Conservation (phyloP, 2,888 invertebrate species). For the Drosophila paranaensis region DNA sequence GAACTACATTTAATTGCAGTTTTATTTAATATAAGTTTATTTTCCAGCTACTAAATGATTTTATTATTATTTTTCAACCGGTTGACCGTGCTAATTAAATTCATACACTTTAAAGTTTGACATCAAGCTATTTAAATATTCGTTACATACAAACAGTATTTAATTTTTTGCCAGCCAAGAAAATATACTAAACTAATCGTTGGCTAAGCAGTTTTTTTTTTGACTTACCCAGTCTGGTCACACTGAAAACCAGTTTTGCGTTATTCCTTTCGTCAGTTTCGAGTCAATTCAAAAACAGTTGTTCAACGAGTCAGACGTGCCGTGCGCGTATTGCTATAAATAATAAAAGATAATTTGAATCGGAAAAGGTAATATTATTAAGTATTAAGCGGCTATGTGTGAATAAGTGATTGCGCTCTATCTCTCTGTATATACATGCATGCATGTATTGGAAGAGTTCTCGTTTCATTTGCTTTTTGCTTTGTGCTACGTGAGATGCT, state of each 20-base stretch:
- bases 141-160: neutral
- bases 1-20: neutral
- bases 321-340: conserved; percentile 23
- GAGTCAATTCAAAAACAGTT: conserved; percentile 33
- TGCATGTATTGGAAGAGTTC: conserved; percentile 5
- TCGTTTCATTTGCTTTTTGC: conserved; percentile 17
- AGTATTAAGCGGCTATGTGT: conserved; percentile 17
- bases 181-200: neutral
- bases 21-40: neutral
- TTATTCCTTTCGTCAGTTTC: neutral
- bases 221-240: conserved; percentile 14
- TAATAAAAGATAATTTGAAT: conserved; percentile 12
- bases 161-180: neutral
- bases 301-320: conserved; percentile 25
- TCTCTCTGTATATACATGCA: neutral
- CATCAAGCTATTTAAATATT: neutral
- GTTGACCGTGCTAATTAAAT: neutral
- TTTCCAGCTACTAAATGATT: no score
- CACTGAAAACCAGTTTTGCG: conserved; percentile 24
- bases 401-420: conserved; percentile 21
- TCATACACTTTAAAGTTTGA: no score
- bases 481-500: conserved; percentile 37
- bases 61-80: neutral
- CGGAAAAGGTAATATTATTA: conserved; percentile 38
- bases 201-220: conserved; percentile 2